These are phyloP conservation scores for Tinea semifulvella DNA, from an alignment of 2,888 invertebrate species.

Conservation along the genomic window DNA sequence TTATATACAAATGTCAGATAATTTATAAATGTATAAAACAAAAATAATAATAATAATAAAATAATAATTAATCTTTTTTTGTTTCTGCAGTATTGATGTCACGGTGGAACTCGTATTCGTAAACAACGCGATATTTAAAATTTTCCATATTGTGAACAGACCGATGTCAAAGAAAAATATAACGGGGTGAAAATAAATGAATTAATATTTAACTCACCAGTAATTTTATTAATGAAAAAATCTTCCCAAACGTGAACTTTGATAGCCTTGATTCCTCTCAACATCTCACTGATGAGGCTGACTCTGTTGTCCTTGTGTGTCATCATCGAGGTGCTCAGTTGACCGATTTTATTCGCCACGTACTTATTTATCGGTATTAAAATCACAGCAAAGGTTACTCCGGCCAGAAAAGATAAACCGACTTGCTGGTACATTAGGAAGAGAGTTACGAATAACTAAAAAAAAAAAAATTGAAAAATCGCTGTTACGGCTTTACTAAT, in stretches of 20 bases:
- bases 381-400: conserved; percentile 84
- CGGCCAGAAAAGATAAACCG: conserved; percentile 90
- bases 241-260: conserved; percentile 96
- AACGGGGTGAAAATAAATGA: no score
- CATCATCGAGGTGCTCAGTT: conserved; percentile 89
- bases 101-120: no score
- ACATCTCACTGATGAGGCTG: conserved; percentile 84
- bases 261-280: conserved; percentile 88
- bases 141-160: no score
- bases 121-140: no score
- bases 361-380: conserved; percentile 93
- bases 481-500: no score
- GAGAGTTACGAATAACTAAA: conserved; percentile 80
- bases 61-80: no score
- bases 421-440: conserved; percentile 88
- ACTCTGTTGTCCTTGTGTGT: conserved; percentile 89
- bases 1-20: no score
- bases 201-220: conserved; percentile 71
- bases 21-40: no score
- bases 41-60: no score
- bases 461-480: no score
- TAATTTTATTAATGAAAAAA: conserved; percentile 77
- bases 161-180: no score
- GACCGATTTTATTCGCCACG: conserved; percentile 89
- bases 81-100: no score